A percentile compares a stretch with the other conserved stretches of the same genome.
phyloP scores from a whole-genome alignment of 2,797 vertebrate species.

The Salmo trutta region DNA sequence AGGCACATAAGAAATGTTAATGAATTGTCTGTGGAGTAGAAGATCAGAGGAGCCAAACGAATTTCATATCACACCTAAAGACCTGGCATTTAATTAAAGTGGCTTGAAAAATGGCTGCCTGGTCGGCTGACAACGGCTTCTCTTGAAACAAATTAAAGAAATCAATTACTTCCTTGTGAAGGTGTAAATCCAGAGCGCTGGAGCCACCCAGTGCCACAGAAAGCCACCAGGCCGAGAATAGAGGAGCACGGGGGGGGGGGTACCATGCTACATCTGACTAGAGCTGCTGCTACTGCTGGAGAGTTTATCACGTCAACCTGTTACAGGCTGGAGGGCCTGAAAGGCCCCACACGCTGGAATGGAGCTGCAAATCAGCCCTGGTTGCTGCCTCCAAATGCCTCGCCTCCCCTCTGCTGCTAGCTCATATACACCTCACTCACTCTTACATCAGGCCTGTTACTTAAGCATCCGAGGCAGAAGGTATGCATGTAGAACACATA shows the following conservation, averaged over 20 bases:
- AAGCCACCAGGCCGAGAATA: constrained; percentile 53
- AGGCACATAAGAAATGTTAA: constrained; percentile 65
- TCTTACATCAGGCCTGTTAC: background rate
- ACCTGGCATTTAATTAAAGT: constrained; percentile 78
- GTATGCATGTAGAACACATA: background rate
- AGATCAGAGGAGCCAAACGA: constrained; percentile 74
- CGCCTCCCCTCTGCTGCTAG: constrained; percentile 59
- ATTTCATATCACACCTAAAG: constrained; percentile 79
- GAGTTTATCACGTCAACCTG: constrained; percentile 67
- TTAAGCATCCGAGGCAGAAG: background rate
- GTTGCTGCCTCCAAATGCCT: constrained; percentile 35
- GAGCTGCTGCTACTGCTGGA: constrained; percentile 32
- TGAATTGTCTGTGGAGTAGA: constrained; percentile 70
- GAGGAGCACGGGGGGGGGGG: background rate
- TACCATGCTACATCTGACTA: background rate
- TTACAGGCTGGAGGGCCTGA: constrained; percentile 61
- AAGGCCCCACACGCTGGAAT: constrained; percentile 16
- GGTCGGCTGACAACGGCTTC: constrained; percentile 71
- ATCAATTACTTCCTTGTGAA: constrained; percentile 71
- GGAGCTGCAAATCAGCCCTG: constrained; percentile 61
- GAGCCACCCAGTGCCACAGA: constrained; percentile 58
- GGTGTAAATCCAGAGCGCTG: constrained; percentile 59
- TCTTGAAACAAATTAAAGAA: constrained; percentile 77
- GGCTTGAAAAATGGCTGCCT: constrained; percentile 71
- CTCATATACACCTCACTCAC: background rate